A percentile compares a stretch with the other conserved stretches of the same genome.
phyloP scores from a whole-genome alignment of 2,113 vertebrate genomes.

The Eubucco bourcierii region DNA sequence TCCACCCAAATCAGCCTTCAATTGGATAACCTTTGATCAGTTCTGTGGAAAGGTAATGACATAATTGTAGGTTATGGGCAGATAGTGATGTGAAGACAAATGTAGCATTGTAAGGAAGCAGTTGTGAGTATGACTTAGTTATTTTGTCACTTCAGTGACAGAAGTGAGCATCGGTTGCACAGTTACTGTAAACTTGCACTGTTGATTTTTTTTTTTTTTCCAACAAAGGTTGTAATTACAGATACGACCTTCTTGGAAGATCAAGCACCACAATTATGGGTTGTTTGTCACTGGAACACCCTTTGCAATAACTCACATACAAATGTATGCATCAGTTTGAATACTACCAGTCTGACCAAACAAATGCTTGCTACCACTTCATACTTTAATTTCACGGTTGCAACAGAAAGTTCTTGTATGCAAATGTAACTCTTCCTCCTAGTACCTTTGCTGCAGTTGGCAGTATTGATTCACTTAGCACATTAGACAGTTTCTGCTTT shows the following conservation, averaged over 20 bases:
- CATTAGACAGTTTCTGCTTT: background rate
- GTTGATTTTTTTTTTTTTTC: background rate
- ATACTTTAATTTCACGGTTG: background rate
- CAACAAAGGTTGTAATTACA: constrained; percentile 28
- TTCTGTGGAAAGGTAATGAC: background rate
- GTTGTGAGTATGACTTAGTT: background rate
- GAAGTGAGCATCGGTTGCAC: background rate
- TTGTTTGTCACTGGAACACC: background rate
- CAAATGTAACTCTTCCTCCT: background rate
- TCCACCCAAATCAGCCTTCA: background rate
- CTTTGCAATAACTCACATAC: background rate
- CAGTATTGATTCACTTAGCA: background rate
- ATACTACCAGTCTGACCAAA: background rate
- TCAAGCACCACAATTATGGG: background rate
- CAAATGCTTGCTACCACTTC: background rate
- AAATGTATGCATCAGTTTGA: background rate
- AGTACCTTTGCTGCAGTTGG: background rate
- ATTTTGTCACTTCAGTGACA: constrained; percentile 28
- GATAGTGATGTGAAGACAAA: background rate
- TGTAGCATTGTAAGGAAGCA: background rate
- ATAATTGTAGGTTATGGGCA: background rate
- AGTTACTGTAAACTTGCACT: constrained; percentile 10
- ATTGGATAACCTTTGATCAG: background rate
- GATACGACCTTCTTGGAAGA: background rate
- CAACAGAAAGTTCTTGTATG: background rate